These are phyloP conservation scores for Balaeniceps rex DNA, from an alignment of 2,113 vertebrate genomes.

Conservation along the genomic window DNA sequence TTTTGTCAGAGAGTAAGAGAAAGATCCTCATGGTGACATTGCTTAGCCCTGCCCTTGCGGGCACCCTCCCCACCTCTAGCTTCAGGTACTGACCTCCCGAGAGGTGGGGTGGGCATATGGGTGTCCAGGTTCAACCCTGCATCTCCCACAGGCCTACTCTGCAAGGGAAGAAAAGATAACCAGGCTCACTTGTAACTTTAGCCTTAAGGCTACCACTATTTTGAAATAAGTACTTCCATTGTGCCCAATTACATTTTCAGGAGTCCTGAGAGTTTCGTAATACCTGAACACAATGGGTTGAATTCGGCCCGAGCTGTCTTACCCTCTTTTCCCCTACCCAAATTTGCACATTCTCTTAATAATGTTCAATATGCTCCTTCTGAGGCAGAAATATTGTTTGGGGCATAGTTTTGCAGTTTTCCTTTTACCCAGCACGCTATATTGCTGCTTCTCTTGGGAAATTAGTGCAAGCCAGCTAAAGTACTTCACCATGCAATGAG, in stretches of 20 bases:
- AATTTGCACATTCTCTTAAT: neutral
- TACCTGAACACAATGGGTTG: neutral
- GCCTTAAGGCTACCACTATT: neutral
- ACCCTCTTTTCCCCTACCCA: neutral
- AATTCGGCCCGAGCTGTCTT: neutral
- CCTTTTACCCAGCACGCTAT: neutral
- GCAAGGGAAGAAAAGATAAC: neutral
- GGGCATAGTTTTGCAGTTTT: neutral
- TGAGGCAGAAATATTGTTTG: conserved; percentile 38
- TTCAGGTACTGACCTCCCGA: neutral
- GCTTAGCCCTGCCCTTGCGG: neutral
- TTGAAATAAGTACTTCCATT: neutral
- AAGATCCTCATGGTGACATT: neutral
- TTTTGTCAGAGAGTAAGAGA: neutral
- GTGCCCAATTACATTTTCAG: neutral
- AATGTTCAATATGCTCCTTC: conserved; percentile 37
- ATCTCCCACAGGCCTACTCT: neutral
- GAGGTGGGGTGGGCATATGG: neutral
- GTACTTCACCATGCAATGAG: neutral
- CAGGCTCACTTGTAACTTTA: neutral
- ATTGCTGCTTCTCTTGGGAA: conserved; percentile 66
- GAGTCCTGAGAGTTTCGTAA: neutral
- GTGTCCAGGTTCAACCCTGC: neutral
- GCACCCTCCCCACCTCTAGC: neutral
- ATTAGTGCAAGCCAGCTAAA: conserved; percentile 50